Base-by-base conservation (phyloP, 1,140 invertebrate genomes). In the Campodea augens region DNA sequence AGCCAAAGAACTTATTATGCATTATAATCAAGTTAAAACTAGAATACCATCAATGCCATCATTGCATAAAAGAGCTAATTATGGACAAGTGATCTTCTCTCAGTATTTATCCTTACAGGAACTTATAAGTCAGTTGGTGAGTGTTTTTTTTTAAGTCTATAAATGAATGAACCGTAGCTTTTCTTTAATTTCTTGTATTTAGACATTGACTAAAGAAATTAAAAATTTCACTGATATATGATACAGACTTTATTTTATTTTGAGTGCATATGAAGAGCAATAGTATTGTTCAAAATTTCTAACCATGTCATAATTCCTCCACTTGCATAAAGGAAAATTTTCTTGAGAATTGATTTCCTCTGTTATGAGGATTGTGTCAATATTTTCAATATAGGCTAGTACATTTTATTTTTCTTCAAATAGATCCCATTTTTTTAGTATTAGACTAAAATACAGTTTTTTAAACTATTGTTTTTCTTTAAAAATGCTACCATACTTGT, bases 11-110 rank as follows among this genome's bases (percentile, higher is more conserved):
- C 40, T 64, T 3, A 44, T 63, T 4, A 41, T 40, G 7, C 48
- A 55, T 46, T 68, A 66, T 52, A 54, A 60, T 40, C 50, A 53
- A 7, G 56, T 63, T 10, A 53, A 60, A 51, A 58, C 66, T n/a
- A 52, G 58, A 15, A 47, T 66, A 20, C 62, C 62, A 12, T 47
- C 51, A 38, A 23, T 46, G 5, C 63, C 64, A 15, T 15, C 47
- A 25, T 41, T 59, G 43, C 54, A 47, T 5, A 29, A 44, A 4
- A 60, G 60, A 44, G 43, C 50, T 29, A 55, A 56, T 4, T 66
- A 66, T 44, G 47, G 48, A 5, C 27, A 49, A 22, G 44, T 60
- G 1, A 20, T 43, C 23, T 50, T 64, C 5, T 46, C 54, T 19
- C 47, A 55, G 15, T 51, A 50, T 38, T 43, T 67, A 20, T 45